Conservation (phyloP, 2,113 vertebrate species). For the Ariopsis seemanni region DNA sequence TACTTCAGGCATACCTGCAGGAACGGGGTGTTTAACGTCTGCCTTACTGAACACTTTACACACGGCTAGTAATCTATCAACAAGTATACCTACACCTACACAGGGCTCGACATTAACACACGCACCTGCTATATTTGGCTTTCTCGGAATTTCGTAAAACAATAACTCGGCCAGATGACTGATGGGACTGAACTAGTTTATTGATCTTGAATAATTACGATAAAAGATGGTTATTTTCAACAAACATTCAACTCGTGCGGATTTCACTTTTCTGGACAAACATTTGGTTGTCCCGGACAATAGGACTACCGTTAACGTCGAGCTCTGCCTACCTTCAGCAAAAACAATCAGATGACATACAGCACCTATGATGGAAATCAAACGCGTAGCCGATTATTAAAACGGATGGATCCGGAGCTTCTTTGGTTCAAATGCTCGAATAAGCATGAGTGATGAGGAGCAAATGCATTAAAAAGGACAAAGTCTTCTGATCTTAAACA, state of each 20-base stretch:
- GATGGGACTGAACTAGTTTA: too few species aligned
- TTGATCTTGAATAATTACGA: too few species aligned
- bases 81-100: background rate
- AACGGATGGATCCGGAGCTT: background rate
- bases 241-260: too few species aligned
- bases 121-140: too few species aligned
- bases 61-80: background rate
- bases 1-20: slow-evolving; percentile 91
- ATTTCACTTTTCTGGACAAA: too few species aligned
- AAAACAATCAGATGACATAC: background rate
- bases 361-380: background rate
- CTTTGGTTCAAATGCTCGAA: background rate
- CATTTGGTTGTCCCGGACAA: too few species aligned
- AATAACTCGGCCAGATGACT: too few species aligned
- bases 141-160: too few species aligned
- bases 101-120: too few species aligned
- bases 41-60: background rate
- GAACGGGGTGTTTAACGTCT: background rate
- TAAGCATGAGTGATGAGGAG: background rate
- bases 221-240: too few species aligned
- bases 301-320: too few species aligned
- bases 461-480: background rate
- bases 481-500: background rate
- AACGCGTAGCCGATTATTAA: background rate
- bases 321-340: background rate